Base-by-base conservation (phyloP, 2,797 vertebrate genomes). In the Characodon lateralis region DNA sequence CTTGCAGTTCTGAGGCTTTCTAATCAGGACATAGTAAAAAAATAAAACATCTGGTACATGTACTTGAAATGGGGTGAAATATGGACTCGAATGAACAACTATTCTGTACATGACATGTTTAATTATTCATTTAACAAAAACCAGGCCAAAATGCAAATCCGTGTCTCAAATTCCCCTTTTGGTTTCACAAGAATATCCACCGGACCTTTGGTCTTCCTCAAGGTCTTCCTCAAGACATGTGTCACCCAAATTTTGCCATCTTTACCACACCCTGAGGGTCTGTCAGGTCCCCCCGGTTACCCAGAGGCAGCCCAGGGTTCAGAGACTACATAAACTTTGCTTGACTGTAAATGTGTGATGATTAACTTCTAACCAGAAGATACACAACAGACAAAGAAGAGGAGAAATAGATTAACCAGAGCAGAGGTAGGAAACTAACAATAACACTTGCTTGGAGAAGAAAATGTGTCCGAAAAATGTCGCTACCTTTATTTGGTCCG, bases 111-210 rank as follows among this genome's bases (percentile, higher is more conserved):
- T 43, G 65, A 43, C 39, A n/a, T 39, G 7, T 46, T 68, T 43
- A 68, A 68, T 68, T 68, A 68, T 68, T 68, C 24, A 68, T 68
- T 43, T 43, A 43, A 68, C 65, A 46, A 68, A 68, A 68, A 68
- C 22, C 65, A 68, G 65, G 65, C 65, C 65, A 68, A 24, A 41
- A 22, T 22, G 35, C 63, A 66, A 66, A 66, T 39, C 18, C 9
- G 39, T 12, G 20, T 66, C 35, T 66, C 9, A 0, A 66, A 41
- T 66, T 66, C 63, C 20, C 63, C 39, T 0, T 9, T 41, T 22
- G 35, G 20, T 41, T 24, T 66, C 18, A 66, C 22, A 66, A 22
- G 63, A 66, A 66, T 22, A 22, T 41, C 63, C 63, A 22, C 3
- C 3, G 31, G 61, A 39, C 61, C 8, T 8, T 65, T 20, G 8